Conservation (phyloP, 2,888 invertebrate species). For the Eudasyphora cyanicolor region DNA sequence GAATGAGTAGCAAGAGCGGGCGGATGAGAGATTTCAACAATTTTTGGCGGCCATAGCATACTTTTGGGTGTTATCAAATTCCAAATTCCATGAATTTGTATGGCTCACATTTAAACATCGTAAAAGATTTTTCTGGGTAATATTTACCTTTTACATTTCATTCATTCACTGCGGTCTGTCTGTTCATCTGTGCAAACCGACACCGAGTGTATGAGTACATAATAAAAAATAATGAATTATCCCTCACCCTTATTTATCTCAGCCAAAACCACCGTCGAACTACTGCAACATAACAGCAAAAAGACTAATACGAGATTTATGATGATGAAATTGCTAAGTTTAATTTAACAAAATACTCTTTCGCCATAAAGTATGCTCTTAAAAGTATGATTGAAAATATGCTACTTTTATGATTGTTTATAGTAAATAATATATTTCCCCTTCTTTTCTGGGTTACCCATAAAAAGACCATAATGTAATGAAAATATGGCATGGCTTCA, state of each 20-base stretch:
- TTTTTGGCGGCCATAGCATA: conserved; percentile 53
- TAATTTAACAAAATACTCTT: conserved; percentile 8
- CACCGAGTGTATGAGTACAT: background rate
- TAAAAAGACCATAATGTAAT: background rate
- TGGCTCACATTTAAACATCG: conserved; percentile 76
- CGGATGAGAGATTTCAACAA: background rate
- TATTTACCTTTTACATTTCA: conserved; percentile 21
- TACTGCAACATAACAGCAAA: conserved; percentile 8
- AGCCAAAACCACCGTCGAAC: background rate
- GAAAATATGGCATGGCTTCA: background rate
- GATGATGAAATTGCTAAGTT: conserved; percentile 51
- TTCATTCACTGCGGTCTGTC: background rate
- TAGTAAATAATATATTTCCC: background rate
- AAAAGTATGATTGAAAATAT: conserved; percentile 1
- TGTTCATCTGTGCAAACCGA: background rate
- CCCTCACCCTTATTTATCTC: background rate
- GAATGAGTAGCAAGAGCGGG: background rate
- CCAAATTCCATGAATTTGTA: conserved; percentile 78
- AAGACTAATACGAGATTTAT: conserved; percentile 48
- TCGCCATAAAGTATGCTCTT: conserved; percentile 23
- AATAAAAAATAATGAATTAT: conserved; percentile 50
- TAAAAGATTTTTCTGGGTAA: conserved; percentile 69
- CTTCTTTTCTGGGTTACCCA: background rate
- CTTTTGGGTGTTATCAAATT: conserved; percentile 76
- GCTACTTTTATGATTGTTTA: conserved; percentile 3